These are phyloP conservation scores for Phortica variegata DNA, from an alignment of 1,140 invertebrate species.

Conservation along the genomic window DNA sequence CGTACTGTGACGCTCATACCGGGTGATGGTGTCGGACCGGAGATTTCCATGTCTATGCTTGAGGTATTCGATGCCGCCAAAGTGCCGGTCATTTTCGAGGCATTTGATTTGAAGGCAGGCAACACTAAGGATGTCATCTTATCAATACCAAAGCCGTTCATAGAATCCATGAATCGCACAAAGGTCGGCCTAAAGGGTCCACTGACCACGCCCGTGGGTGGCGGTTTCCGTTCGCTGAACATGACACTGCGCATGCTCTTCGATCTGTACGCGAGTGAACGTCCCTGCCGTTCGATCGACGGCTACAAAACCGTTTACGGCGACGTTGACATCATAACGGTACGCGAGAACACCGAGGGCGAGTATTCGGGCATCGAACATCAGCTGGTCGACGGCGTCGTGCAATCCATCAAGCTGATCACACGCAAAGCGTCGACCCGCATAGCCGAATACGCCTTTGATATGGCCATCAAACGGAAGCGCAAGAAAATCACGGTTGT, in stretches of 20 bases:
- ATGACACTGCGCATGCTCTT: conserved; percentile 98
- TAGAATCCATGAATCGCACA: conserved; percentile 95
- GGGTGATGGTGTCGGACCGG: conserved; percentile 98
- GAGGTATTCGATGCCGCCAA: conserved; percentile 93
- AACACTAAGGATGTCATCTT: conserved; percentile 90
- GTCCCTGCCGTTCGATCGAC: conserved; percentile 95
- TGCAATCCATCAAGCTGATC: conserved; percentile 99
- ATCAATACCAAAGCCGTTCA: conserved; percentile 92
- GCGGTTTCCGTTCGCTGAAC: conserved; percentile 97
- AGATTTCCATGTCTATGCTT: conserved; percentile 96
- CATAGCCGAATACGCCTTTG: conserved; percentile 97
- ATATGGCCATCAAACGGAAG: conserved; percentile 93
- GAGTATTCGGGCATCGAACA: conserved; percentile 99
- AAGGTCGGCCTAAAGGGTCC: conserved; percentile 98
- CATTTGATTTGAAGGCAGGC: conserved; percentile 98
- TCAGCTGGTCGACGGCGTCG: conserved; percentile 97
- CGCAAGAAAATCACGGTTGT: conserved; percentile 95
- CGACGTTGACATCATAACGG: conserved; percentile 97
- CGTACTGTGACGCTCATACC: conserved; percentile 76
- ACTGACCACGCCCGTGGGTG: conserved; percentile 97
- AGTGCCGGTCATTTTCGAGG: conserved; percentile 96
- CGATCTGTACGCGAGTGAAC: conserved; percentile 97
- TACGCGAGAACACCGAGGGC: conserved; percentile 99
- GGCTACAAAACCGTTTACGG: conserved; percentile 98
- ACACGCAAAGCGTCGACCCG: conserved; percentile 93